Base-by-base conservation (phyloP, 2,888 invertebrate species). In the Ophion ventricosus region DNA sequence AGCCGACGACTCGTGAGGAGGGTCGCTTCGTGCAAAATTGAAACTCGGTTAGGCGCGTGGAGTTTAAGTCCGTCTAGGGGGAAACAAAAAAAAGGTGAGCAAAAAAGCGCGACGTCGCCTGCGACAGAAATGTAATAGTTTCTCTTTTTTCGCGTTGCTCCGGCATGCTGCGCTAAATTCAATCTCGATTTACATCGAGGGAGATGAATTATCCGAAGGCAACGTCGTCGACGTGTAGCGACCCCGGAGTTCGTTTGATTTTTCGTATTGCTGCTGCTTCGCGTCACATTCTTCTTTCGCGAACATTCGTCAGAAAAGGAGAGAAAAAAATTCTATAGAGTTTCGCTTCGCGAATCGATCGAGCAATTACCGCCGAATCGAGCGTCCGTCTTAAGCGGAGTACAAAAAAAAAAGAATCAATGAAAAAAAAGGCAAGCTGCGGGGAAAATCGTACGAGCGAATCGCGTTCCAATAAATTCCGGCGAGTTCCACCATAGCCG, bases 1-100 rank as follows among this genome's bases (percentile, higher is more conserved):
- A 49, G 66, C 54, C 40, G 26, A 29, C 74, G 57, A 23, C 35
- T 35, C 35, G 23, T 59, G 64, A n/a, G 54, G 67, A 72, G 75
- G 74, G 82, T 73, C 74, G 75, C 69, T 77, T 23, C 59, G 77
- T 35, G 63, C 78, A 84, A 84, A 84, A 84, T 86, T 84, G 76
- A 84, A 84, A 86, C 73, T 84, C 79, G 63, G 76, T 86, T 82
- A 84, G 76, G 79, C 56, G 69, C 82, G 69, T 74, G 49, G 59
- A 78, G 85, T 80, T 83, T 81, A 57, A 56, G 83, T 70, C 29
- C 20, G 20, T n/a, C 57, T 35, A 75, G 14, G 14, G n/a, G 57
- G 29, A 61, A 57, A 59, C 20, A 72, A 35, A 14, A 56, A 25
- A 76, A 69, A 76, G 57, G 79, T 73, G 40, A 56, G 56, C 29